Percentiles rank a stretch among this genome's conserved stretches.
These are phyloP conservation scores for Calyptomena viridis DNA, from an alignment of 2,113 vertebrate species.

Conservation along the genomic window DNA sequence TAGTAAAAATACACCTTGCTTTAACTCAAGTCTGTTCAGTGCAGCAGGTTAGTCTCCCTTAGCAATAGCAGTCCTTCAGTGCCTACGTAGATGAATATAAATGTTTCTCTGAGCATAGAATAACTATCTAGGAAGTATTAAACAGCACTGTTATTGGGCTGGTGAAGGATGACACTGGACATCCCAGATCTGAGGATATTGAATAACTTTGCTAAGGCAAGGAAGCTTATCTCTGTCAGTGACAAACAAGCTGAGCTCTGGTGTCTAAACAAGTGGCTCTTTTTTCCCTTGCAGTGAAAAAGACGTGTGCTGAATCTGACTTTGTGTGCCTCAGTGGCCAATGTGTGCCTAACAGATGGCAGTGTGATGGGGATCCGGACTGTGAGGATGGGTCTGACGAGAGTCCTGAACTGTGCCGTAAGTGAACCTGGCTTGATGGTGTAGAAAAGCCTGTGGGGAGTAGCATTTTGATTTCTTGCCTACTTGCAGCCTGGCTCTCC, in stretches of 20 bases:
- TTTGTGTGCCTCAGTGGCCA: slow-evolving; percentile 92
- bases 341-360: slow-evolving; percentile 93
- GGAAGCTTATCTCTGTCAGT: background rate
- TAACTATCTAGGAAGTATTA: background rate
- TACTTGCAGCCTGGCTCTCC: background rate
- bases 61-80: background rate
- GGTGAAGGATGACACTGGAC: rapidly evolving
- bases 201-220: background rate
- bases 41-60: background rate
- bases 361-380: slow-evolving; percentile 94
- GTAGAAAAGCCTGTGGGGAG: background rate
- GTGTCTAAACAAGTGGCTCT: background rate
- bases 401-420: slow-evolving; percentile 88
- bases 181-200: background rate
- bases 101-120: background rate
- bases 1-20: background rate
- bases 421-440: slow-evolving; percentile 66
- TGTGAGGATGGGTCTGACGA: slow-evolving; percentile 96
- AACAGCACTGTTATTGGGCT: background rate
- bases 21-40: background rate
- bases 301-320: slow-evolving; percentile 86
- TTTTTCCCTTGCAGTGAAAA: slow-evolving; percentile 80
- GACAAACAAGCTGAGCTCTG: background rate
- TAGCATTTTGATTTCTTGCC: background rate
- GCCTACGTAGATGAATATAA: background rate